Base-by-base conservation (phyloP, 1,140 invertebrate species). In the Drosophila insularis region DNA sequence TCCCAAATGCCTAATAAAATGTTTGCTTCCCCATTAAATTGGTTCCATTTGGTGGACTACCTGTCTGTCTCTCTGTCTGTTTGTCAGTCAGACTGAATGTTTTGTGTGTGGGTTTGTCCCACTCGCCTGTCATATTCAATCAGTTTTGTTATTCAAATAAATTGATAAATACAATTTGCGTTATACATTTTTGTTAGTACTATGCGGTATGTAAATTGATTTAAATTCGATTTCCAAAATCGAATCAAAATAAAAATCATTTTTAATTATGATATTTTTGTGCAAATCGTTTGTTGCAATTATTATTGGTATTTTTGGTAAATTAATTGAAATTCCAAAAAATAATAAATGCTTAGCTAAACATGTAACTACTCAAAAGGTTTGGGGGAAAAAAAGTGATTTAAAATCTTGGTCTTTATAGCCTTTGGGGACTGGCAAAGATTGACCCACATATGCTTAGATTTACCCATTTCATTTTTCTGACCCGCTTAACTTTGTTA, bases 111-210 rank as follows among this genome's bases (percentile, higher is more conserved):
- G 7, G 43, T 43, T 19, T 39, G 61, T 31, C 43, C 31, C 10
- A 59, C 39, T 13, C 61, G 43, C 19, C 62, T 55, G 64, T 78
- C 85, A 81, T 85, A 75, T 79, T 86, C 74, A 86, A 86, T 86
- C 82, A 78, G 76, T 78, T 78, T 86, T 65, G 61, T 78, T 81
- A 85, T 87, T 82, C 68, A 86, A 86, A 86, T 87, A 71, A 87
- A 87, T 87, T 81, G 81, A 81, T 82, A 78, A 70, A 55, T 58
- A 78, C 81, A 81, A 78, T 81, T 74, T 59, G 63, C 40, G 40
- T 32, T n/a, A 21, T 31, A 65, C 71, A 75, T 62, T 78, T 86
- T 72, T 64, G 71, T 81, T 77, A 56, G 37, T 63, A 35, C 71
- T 46, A 54, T 46, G 39, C 17, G 17, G 19, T 40, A 53, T n/a